phyloP scores from a whole-genome alignment of 2,797 vertebrate genomes.

The Vireo griseus region DNA sequence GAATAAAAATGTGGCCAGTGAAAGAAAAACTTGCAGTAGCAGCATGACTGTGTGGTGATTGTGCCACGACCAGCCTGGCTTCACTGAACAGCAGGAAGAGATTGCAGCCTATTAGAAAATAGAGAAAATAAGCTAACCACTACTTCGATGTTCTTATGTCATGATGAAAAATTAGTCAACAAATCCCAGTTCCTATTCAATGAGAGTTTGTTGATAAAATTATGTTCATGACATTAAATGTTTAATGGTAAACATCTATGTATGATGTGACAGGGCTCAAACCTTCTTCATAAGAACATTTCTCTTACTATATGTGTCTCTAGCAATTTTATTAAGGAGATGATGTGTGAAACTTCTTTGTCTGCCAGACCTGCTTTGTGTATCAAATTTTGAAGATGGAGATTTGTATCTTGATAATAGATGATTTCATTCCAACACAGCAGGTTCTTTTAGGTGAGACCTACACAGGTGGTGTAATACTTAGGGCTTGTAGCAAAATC shows the following conservation, averaged over 20 bases:
- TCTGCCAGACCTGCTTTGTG: neutral
- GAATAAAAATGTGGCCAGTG: neutral
- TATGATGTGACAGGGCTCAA: neutral
- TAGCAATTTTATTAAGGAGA: neutral
- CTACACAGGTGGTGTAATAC: neutral
- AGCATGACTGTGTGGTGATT: neutral
- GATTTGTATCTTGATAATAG: neutral
- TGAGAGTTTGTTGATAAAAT: neutral
- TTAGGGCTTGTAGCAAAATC: neutral
- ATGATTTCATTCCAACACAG: neutral
- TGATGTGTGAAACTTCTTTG: neutral
- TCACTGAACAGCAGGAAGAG: neutral
- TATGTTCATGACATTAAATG: neutral
- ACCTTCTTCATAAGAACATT: neutral
- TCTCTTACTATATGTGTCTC: neutral
- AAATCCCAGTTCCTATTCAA: neutral
- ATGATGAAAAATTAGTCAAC: neutral
- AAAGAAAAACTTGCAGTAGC: neutral
- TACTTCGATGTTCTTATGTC: neutral
- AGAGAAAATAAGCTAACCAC: neutral
- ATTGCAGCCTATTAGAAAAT: neutral
- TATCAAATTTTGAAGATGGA: neutral
- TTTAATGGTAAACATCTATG: neutral
- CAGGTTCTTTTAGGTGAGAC: neutral
- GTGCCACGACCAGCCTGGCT: neutral